Evolutionary conservation across 2,113 vertebrate genomes (phyloP).

Genomic region (Columbina picui): DNA sequence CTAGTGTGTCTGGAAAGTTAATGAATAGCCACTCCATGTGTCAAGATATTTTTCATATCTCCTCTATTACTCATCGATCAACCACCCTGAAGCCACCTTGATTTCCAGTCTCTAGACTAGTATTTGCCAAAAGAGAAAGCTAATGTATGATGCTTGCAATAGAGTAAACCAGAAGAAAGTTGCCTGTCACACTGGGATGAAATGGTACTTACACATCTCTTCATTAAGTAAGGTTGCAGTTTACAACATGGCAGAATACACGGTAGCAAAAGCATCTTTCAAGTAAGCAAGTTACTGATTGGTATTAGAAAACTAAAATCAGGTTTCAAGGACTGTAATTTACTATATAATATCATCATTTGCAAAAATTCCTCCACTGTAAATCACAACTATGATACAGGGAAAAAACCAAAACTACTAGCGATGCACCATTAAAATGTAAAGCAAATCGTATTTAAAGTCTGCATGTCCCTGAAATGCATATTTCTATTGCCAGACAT

Average conservation of each 20-base stretch:
- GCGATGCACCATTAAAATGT: background rate
- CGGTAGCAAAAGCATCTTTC: background rate
- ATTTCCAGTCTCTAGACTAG: background rate
- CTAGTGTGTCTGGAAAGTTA: background rate
- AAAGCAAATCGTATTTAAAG: background rate
- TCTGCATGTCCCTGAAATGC: accelerated
- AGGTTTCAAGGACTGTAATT: background rate
- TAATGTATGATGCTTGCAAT: background rate
- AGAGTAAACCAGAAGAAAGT: background rate
- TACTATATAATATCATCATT: background rate
- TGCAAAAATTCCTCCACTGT: background rate
- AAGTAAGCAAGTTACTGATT: background rate
- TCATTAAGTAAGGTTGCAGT: background rate
- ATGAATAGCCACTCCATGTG: background rate
- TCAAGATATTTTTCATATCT: background rate
- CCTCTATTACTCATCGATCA: background rate
- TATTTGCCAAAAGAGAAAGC: background rate
- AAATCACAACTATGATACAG: background rate
- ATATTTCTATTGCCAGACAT: background rate
- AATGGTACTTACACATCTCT: background rate
- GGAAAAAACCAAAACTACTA: background rate
- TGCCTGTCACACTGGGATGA: background rate
- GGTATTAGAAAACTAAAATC: background rate
- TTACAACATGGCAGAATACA: background rate
- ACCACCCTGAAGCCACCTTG: background rate